Percentiles rank a stretch among this genome's conserved stretches.
Evolutionary conservation across 2,888 invertebrate genomes (phyloP).

Genomic region (Drosophila mayaguana): DNA sequence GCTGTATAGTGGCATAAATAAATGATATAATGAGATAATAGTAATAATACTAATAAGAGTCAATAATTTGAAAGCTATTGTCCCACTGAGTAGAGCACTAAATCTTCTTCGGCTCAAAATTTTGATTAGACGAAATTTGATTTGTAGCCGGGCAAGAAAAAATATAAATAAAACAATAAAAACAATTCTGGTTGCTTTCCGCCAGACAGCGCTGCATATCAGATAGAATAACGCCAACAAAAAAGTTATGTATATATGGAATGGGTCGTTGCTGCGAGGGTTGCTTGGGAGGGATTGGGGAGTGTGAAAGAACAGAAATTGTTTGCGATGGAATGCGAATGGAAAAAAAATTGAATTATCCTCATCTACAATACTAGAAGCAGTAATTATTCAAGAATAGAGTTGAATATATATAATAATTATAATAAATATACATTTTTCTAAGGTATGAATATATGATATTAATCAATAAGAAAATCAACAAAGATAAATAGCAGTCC

Average conservation of each 20-base stretch:
- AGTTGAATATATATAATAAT: not conserved
- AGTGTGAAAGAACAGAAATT: not conserved
- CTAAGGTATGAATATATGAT: no score
- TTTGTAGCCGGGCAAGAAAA: constrained; percentile 5
- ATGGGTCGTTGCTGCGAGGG: constrained; percentile 8
- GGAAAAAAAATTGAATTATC: no score
- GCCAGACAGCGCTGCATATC: constrained; percentile 38
- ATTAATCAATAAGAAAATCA: not conserved
- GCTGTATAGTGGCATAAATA: not conserved
- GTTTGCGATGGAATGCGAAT: no score
- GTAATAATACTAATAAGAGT: constrained; percentile 20
- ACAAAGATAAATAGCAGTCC: not conserved
- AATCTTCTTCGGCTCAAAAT: constrained; percentile 27
- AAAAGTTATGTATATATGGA: not conserved
- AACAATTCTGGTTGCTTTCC: constrained; percentile 6
- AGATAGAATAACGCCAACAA: constrained; percentile 2
- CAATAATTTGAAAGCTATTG: constrained; percentile 55
- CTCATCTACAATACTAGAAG: no score
- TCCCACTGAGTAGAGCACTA: constrained; percentile 32
- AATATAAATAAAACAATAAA: constrained; percentile 1
- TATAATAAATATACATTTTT: no score
- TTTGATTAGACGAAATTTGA: constrained; percentile 19
- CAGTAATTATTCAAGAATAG: no score
- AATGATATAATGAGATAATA: not conserved
- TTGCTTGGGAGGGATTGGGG: not conserved